Evolutionary conservation across 2,797 vertebrate genomes (phyloP).

Genomic region (Cheirogaleus major): DNA sequence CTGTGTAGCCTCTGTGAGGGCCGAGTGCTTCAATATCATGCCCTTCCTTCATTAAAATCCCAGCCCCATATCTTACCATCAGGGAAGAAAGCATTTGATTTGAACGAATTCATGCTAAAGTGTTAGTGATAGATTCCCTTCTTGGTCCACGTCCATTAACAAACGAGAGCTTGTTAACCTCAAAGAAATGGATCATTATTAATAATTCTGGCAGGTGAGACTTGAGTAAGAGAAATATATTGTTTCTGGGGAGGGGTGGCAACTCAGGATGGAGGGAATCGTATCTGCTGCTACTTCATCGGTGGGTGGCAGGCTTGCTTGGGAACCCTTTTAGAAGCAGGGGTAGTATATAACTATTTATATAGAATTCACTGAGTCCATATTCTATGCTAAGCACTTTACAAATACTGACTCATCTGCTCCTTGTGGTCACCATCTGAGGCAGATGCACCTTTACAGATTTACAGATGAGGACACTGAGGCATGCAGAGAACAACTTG

Average conservation of each 20-base stretch:
- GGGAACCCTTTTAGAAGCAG: background rate
- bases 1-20: background rate
- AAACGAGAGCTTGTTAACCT: background rate
- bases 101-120: background rate
- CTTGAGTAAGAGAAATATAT: background rate
- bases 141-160: background rate
- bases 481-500: background rate
- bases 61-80: background rate
- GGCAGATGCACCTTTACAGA: background rate
- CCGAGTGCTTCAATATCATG: background rate
- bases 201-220: background rate
- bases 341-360: background rate
- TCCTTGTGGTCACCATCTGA: background rate
- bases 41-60: background rate
- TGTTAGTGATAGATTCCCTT: background rate
- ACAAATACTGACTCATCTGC: background rate
- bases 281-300: background rate
- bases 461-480: conserved; percentile 4
- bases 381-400: background rate
- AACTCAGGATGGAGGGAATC: background rate
- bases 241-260: background rate
- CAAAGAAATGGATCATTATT: background rate
- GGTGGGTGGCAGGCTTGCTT: no score
- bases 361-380: background rate
- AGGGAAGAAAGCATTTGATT: background rate